phyloP scores from a whole-genome alignment of 2,888 invertebrate species.

The Dryobota labecula region DNA sequence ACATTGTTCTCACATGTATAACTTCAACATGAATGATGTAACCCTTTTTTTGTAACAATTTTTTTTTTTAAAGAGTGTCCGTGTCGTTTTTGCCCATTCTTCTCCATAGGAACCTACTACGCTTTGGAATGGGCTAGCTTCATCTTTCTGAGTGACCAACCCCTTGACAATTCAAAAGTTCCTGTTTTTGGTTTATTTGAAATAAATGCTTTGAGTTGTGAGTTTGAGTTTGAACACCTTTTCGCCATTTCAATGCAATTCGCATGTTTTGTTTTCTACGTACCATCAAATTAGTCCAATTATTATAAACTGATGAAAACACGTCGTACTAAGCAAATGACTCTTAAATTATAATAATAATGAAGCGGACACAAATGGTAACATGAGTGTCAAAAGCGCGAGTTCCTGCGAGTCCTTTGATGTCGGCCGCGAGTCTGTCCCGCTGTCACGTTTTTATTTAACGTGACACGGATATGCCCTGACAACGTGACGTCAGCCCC shows the following conservation, averaged over 20 bases:
- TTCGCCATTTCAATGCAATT: neutral
- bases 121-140: too few relatives aligned
- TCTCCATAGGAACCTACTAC: too few relatives aligned
- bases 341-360: slow-evolving; percentile 30
- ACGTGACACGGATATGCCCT: slow-evolving; percentile 33
- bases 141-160: too few relatives aligned
- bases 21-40: too few relatives aligned
- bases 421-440: slow-evolving; percentile 35
- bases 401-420: slow-evolving; percentile 54
- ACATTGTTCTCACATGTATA: too few relatives aligned
- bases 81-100: too few relatives aligned
- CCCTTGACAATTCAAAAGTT: too few relatives aligned
- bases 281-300: neutral
- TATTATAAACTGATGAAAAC: neutral
- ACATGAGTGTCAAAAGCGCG: slow-evolving; percentile 40
- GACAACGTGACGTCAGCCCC: slow-evolving; percentile 13
- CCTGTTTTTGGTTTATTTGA: too few relatives aligned
- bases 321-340: neutral
- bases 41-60: too few relatives aligned
- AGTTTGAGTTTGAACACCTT: too few relatives aligned
- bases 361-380: slow-evolving; percentile 2
- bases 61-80: too few relatives aligned
- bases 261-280: neutral
- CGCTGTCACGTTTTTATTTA: slow-evolving; percentile 42
- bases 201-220: too few relatives aligned